Percentiles rank a stretch among this genome's conserved stretches.
These are phyloP conservation scores for Caenorhabditis angaria DNA, from an alignment of 2,888 invertebrate genomes.

Conservation along the genomic window DNA sequence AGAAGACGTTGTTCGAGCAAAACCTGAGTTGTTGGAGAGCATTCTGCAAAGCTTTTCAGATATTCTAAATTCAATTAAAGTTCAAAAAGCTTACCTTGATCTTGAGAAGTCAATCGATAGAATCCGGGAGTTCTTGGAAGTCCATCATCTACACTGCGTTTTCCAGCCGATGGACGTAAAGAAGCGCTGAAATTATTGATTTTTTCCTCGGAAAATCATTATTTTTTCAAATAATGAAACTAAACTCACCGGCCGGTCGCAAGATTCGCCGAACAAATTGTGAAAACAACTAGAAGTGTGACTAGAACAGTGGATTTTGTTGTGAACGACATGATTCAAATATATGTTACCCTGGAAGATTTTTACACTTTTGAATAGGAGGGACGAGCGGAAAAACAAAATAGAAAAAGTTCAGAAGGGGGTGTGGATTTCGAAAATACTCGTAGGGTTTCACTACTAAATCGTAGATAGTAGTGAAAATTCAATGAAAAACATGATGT, in stretches of 20 bases:
- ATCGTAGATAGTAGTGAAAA: neutral
- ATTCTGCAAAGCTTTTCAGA: slow-evolving; percentile 8
- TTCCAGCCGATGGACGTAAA: slow-evolving; percentile 39
- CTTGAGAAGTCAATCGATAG: neutral
- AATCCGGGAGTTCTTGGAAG: neutral
- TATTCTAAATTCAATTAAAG: neutral
- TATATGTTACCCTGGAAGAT: neutral
- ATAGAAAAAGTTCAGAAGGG: neutral
- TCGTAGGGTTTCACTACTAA: neutral
- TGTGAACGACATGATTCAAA: slow-evolving; percentile 4
- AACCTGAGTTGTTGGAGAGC: slow-evolving; percentile 10
- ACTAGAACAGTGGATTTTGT: neutral
- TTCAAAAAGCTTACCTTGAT: neutral
- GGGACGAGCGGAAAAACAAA: neutral
- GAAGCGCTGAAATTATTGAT: slow-evolving; percentile 26
- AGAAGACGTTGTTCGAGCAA: slow-evolving; percentile 19
- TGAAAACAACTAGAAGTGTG: neutral
- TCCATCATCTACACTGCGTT: slow-evolving; percentile 12
- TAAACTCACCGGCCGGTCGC: slow-evolving; percentile 32
- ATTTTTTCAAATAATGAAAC: neutral
- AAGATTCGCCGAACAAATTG: slow-evolving; percentile 30
- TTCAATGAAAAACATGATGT: neutral
- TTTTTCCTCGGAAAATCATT: neutral
- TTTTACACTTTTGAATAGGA: neutral
- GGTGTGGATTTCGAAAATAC: neutral